Evolutionary conservation across 2,888 invertebrate species (phyloP).

Genomic region (Diplazon laetatorius): DNA sequence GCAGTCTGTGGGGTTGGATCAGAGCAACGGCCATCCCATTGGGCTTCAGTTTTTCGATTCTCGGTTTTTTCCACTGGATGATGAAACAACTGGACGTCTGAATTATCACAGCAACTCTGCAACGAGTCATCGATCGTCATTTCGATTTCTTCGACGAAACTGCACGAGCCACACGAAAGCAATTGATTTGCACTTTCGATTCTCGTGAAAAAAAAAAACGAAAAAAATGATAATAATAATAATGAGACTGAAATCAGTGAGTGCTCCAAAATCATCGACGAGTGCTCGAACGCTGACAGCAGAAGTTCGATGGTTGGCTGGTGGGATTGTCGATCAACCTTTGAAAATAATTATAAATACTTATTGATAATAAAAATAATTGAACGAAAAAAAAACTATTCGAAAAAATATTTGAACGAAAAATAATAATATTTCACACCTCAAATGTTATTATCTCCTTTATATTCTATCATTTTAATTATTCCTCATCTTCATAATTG

Average conservation of each 20-base stretch:
- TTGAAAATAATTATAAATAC: slow-evolving; percentile 18
- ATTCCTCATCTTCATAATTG: too few relatives aligned
- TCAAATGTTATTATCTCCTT: too few relatives aligned
- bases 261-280: neutral
- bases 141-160: slow-evolving; percentile 7
- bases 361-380: slow-evolving; percentile 36
- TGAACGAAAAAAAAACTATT: too few relatives aligned
- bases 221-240: too few relatives aligned
- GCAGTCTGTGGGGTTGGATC: slow-evolving; percentile 89
- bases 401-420: too few relatives aligned
- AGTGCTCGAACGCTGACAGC: neutral
- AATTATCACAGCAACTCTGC: neutral
- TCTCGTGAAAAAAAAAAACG: too few relatives aligned
- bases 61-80: slow-evolving; percentile 91
- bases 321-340: neutral
- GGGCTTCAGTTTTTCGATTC: slow-evolving; percentile 90
- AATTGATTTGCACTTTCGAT: slow-evolving; percentile 12
- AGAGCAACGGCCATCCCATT: slow-evolving; percentile 91
- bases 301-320: neutral
- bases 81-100: slow-evolving; percentile 87
- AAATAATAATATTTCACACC: too few relatives aligned
- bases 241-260: slow-evolving; percentile 19
- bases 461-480: too few relatives aligned
- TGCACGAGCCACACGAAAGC: slow-evolving; percentile 31
- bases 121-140: neutral